Conservation (phyloP, 2,888 invertebrate species). For the Cerceris rybyensis region DNA sequence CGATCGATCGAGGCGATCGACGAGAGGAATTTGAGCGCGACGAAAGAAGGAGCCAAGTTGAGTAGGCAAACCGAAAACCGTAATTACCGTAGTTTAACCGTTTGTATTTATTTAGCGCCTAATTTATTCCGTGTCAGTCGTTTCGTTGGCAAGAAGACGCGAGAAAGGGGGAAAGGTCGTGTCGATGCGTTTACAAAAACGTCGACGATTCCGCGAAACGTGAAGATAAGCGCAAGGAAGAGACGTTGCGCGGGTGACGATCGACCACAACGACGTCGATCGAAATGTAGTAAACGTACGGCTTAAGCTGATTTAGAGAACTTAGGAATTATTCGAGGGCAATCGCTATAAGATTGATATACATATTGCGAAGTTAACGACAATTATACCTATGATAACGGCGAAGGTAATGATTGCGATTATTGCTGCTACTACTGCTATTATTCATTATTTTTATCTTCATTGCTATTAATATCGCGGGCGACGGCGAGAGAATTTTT, state of each 20-base stretch:
- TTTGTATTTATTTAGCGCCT: slow-evolving; percentile 70
- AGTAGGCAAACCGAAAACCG: slow-evolving; percentile 16
- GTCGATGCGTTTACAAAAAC: slow-evolving; percentile 8
- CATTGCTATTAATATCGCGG: slow-evolving; percentile 36
- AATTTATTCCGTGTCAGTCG: slow-evolving; percentile 63
- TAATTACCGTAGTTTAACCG: slow-evolving; percentile 37
- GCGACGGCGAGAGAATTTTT: slow-evolving; percentile 54
- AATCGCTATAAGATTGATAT: slow-evolving; percentile 25
- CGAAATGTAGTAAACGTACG: neutral
- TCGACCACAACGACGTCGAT: slow-evolving; percentile 6
- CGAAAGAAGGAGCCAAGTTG: slow-evolving; percentile 8
- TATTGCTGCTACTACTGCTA: slow-evolving; percentile 24
- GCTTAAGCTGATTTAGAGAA: slow-evolving; percentile 26
- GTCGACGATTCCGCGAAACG: slow-evolving; percentile 9
- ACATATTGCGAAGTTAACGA: slow-evolving; percentile 8
- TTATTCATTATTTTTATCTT: slow-evolving; percentile 12
- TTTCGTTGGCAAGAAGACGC: slow-evolving; percentile 17
- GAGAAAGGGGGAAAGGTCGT: slow-evolving; percentile 12
- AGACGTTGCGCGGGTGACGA: slow-evolving; percentile 14
- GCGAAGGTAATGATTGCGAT: slow-evolving; percentile 25
- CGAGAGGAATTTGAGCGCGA: too few relatives aligned
- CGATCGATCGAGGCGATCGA: too few relatives aligned
- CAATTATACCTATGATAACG: slow-evolving; percentile 1
- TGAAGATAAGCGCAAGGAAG: neutral
- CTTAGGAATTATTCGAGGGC: slow-evolving; percentile 21